Percentiles rank a stretch among this genome's conserved stretches.
Conservation (phyloP, 2,113 vertebrate genomes). For the Salvelinus alpinus region DNA sequence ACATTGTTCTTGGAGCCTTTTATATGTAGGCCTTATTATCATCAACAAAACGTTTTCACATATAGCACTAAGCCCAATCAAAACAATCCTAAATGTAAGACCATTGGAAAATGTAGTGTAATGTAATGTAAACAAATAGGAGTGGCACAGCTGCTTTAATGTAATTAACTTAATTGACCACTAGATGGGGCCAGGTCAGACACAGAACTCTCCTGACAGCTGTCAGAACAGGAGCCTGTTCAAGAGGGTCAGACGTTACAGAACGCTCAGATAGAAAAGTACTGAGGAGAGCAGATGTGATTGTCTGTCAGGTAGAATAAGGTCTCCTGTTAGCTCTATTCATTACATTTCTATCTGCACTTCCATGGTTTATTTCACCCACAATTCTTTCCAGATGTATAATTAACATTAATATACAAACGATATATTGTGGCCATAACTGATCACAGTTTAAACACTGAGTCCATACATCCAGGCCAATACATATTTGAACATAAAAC, state of each 20-base stretch:
- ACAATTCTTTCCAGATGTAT: no score
- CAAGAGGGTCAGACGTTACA: neutral
- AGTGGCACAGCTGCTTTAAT: neutral
- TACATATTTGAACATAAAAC: neutral
- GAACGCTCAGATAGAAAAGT: no score
- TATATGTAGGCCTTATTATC: no score
- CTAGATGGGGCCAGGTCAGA: conserved; percentile 44
- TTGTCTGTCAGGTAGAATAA: neutral
- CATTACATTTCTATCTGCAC: neutral
- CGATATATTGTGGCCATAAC: neutral
- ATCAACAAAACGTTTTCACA: no score
- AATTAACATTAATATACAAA: no score
- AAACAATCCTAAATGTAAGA: neutral
- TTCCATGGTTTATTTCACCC: neutral
- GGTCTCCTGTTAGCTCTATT: neutral
- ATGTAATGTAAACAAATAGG: neutral
- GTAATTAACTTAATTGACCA: conserved; percentile 22
- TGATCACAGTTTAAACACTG: neutral
- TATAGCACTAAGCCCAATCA: no score
- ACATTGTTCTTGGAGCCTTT: no score
- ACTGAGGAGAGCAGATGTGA: no score
- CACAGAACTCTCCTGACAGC: conserved; percentile 5
- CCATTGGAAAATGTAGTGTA: neutral
- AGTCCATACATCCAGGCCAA: conserved; percentile 4
- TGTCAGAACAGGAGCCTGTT: neutral